Base-by-base conservation (phyloP, 2,797 vertebrate species). In the Mormyrops attenuatus region DNA sequence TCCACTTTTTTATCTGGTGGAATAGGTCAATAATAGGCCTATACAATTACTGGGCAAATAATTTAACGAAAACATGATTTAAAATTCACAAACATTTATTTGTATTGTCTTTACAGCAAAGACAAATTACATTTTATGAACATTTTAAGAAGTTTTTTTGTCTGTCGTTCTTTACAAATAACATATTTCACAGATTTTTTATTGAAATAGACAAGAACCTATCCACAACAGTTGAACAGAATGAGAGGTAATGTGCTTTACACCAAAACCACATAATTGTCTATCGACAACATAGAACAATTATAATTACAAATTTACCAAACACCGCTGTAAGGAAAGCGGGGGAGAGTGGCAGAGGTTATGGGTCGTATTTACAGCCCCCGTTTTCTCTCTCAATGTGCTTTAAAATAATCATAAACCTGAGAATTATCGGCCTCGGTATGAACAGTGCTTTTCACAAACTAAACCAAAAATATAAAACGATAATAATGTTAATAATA, bases 41-140 rank as follows among this genome's bases (percentile, higher is more conserved):
- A 44, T 13, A 22, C 30, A 73, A 20, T 77, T 53, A 30, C 30
- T 90, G 50, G 55, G 77, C 87, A 92, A 93, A 92, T 89, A 91
- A 92, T 87, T 93, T 91, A 91, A 90, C 89, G 82, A 92, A 91
- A 90, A 90, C 90, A 91, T 88, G 87, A 92, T 93, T 91, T 92
- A 93, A 96, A 97, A 95, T 94, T 97, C 97, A 98, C 97, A 97
- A 97, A 98, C 97, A 98, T 99, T 99, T 99, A 99, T 99, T 99
- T 96, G 96, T 95, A 91, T 96, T 93, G 94, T 94, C 94, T 96
- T 97, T 97, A 98, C 97, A 98, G 96, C 97, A 96, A 95, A 95
- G 87, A 88, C 87, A 88, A 95, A 96, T 95, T 94, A 96, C 95
- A 88, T 66, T 88, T 95, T 96, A 95, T 94, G 92, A 94, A 96